Evolutionary conservation across 2,113 vertebrate species (phyloP).

Genomic region (Dermatemys mawii): DNA sequence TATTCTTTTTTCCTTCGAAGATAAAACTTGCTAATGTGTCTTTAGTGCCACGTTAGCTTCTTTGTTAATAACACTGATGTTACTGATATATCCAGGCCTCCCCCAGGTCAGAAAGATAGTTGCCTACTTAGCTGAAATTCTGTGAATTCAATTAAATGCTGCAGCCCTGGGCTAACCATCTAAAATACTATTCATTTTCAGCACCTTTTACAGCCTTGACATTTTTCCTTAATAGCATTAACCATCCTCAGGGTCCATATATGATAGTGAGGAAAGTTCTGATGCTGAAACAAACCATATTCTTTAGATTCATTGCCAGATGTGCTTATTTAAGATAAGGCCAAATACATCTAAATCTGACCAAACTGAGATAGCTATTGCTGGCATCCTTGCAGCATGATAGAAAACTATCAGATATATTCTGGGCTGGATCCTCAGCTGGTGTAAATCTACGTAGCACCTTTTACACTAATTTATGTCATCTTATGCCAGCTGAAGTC

Average conservation of each 20-base stretch:
- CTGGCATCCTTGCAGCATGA: neutral
- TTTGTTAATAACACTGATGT: slow-evolving; percentile 36
- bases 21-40: neutral
- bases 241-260: slow-evolving; percentile 1
- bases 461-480: neutral
- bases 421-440: neutral
- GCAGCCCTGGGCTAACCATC: slow-evolving; percentile 24
- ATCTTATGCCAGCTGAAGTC: accelerated
- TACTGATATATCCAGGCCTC: slow-evolving; percentile 46
- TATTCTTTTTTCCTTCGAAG: neutral
- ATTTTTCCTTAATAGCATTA: slow-evolving; percentile 30
- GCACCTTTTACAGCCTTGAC: slow-evolving; percentile 27
- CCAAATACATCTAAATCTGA: slow-evolving; percentile 6
- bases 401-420: neutral
- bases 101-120: slow-evolving; percentile 48
- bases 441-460: neutral
- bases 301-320: slow-evolving; percentile 9
- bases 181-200: slow-evolving; percentile 48
- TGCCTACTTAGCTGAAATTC: slow-evolving; percentile 62
- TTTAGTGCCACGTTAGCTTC: neutral
- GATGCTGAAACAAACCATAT: neutral
- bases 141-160: slow-evolving; percentile 59
- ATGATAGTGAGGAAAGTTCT: neutral
- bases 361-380: neutral
- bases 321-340: slow-evolving; percentile 42